Conservation (phyloP, 2,797 vertebrate species). For the Toxotes lorentzi region DNA sequence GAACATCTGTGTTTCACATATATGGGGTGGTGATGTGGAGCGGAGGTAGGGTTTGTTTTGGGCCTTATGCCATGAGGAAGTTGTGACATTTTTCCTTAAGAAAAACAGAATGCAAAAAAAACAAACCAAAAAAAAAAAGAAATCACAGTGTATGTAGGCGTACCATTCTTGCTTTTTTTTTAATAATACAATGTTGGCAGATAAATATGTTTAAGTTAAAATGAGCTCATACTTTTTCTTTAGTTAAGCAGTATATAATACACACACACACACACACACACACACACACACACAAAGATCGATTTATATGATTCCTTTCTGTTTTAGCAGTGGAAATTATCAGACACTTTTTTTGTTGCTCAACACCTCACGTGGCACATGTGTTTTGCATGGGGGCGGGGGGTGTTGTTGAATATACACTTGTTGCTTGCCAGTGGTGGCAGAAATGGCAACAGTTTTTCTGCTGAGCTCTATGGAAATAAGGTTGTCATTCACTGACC, state of each 20-base stretch:
- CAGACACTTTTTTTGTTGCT: constrained; percentile 23
- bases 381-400: constrained; percentile 17
- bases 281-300: background rate
- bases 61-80: constrained; percentile 69
- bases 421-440: constrained; percentile 65
- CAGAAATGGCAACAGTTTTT: constrained; percentile 55
- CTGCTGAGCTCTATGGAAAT: constrained; percentile 80
- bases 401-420: constrained; percentile 66
- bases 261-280: background rate
- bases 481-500: constrained; percentile 34
- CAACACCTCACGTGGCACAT: constrained; percentile 13
- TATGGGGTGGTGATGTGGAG: constrained; percentile 35
- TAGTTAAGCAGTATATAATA: background rate
- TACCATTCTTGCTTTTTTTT: background rate
- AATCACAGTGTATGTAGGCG: background rate
- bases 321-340: constrained; percentile 22
- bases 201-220: background rate
- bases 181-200: background rate
- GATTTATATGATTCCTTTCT: background rate
- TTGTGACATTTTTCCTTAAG: constrained; percentile 29
- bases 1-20: constrained; percentile 79
- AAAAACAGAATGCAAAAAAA: constrained; percentile 18
- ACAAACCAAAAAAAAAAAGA: constrained; percentile 1
- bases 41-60: constrained; percentile 37
- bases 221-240: background rate